phyloP scores from a whole-genome alignment of 1,140 invertebrate species.

The Proctacanthus coquilletti region DNA sequence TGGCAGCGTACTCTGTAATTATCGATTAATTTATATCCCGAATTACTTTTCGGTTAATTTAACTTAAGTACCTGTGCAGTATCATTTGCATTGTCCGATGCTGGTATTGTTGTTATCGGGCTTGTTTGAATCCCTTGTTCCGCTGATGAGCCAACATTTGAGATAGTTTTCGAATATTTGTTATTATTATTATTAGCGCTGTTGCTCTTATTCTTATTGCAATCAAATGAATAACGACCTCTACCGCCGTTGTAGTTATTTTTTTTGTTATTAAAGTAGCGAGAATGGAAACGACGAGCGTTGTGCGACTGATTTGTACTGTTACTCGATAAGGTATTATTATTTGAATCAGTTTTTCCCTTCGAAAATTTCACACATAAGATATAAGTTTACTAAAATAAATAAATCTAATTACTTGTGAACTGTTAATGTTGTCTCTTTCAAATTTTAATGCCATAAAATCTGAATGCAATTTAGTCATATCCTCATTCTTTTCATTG shows the following conservation, averaged over 20 bases:
- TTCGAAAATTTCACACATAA: neutral
- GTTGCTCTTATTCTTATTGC: neutral
- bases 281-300: conserved; percentile 2
- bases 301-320: conserved; percentile 1
- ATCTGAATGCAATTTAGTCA: neutral
- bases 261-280: conserved; percentile 7
- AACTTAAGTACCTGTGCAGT: too few species aligned
- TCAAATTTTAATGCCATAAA: neutral
- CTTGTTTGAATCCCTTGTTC: neutral
- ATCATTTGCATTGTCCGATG: conserved; percentile 4
- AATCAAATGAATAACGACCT: neutral
- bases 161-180: conserved; percentile 1
- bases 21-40: too few species aligned
- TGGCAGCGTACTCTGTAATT: too few species aligned
- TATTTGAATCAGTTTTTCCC: conserved; percentile 4
- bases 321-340: neutral
- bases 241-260: neutral
- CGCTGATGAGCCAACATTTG: too few species aligned
- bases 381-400: neutral
- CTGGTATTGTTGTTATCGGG: conserved; percentile 1
- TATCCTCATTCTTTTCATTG: neutral
- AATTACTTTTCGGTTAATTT: too few species aligned
- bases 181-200: neutral
- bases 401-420: too few species aligned
- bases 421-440: too few species aligned